Evolutionary conservation across 2,113 vertebrate species (phyloP).

Genomic region (Psilopsiagon aymara): DNA sequence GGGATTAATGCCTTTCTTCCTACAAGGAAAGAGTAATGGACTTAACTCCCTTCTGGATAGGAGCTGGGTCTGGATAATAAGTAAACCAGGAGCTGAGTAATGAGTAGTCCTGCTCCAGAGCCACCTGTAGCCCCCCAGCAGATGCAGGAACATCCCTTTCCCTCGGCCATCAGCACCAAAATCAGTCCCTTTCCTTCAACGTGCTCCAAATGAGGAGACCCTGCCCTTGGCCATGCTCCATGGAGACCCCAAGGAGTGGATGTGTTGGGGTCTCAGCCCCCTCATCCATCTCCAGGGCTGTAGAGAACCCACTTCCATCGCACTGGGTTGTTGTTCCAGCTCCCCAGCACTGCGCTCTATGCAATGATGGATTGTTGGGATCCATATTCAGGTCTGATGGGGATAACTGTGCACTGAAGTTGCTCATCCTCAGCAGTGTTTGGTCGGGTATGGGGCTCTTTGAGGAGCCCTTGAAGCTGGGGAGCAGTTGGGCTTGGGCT

Average conservation of each 20-base stretch:
- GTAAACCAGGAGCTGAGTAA: neutral
- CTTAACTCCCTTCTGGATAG: neutral
- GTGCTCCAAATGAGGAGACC: fast-evolving
- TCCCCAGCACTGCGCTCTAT: fast-evolving
- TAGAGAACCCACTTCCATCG: fast-evolving
- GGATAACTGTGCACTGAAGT: fast-evolving
- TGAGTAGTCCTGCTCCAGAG: neutral
- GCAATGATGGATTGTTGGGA: fast-evolving
- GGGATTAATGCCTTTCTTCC: neutral
- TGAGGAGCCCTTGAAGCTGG: neutral
- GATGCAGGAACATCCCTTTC: neutral
- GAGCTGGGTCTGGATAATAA: neutral
- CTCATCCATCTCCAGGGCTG: neutral
- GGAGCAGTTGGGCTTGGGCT: neutral
- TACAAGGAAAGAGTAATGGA: neutral
- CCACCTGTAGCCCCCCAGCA: conserved; percentile 39
- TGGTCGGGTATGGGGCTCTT: neutral
- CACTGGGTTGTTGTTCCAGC: neutral
- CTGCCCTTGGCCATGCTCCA: neutral
- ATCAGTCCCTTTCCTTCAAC: neutral
- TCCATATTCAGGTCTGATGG: neutral
- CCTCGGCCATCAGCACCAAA: neutral
- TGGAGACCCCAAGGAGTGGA: neutral
- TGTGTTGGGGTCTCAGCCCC: neutral
- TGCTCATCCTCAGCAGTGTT: fast-evolving